Conservation (phyloP, 37 sponge, comb jelly and placozoan species). For the Bolinopsis microptera region DNA sequence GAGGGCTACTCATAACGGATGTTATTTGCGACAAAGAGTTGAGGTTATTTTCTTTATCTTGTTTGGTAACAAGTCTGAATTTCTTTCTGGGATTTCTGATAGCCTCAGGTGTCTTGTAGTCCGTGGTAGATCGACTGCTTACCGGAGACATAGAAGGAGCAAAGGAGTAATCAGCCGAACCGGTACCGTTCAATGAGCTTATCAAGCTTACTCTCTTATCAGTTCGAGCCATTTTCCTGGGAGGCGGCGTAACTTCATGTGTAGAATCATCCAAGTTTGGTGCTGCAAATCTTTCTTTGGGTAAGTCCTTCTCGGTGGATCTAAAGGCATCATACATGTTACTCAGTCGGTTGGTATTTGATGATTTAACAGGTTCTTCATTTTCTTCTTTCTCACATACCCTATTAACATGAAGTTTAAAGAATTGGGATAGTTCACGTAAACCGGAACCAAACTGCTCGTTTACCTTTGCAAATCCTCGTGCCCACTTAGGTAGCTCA, state of each 20-base stretch:
- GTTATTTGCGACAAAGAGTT: not conserved
- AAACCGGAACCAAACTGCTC: not conserved
- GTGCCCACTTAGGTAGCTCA: constrained; percentile 34
- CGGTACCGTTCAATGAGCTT: not conserved
- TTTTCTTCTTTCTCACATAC: not conserved
- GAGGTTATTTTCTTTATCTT: not conserved
- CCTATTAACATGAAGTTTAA: not conserved
- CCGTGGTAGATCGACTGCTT: not conserved
- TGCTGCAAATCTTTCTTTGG: not conserved
- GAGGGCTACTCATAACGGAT: not conserved
- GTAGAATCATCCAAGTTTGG: not conserved
- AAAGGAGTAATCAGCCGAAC: not conserved
- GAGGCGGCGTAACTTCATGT: constrained; percentile 5
- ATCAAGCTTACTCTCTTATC: not conserved
- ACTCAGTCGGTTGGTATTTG: not conserved
- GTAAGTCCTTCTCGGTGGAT: not conserved
- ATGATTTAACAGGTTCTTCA: not conserved
- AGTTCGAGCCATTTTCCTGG: not conserved
- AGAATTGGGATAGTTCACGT: not conserved
- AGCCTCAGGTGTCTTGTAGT: constrained; percentile 57
- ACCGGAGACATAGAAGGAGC: not conserved
- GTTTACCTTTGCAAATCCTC: not conserved
- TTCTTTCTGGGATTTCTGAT: constrained; percentile 19
- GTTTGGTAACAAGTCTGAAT: not conserved
- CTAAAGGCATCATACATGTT: not conserved